phyloP scores from a whole-genome alignment of 2,888 invertebrate species.

The Ornithoptera alexandrae region DNA sequence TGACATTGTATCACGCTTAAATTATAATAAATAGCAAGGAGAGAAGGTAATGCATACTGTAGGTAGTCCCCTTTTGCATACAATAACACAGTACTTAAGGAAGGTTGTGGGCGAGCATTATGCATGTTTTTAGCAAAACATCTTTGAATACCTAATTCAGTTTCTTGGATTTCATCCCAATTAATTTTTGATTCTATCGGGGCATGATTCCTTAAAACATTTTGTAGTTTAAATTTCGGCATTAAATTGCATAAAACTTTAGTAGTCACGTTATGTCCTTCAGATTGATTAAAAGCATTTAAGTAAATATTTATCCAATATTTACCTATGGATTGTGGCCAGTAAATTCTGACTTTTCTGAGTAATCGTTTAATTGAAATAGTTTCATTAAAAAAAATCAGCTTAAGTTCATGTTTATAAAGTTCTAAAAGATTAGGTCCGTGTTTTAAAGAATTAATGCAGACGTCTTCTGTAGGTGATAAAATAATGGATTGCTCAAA shows the following conservation, averaged over 20 bases:
- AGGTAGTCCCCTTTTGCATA: conserved; percentile 64
- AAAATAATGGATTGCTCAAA: conserved; percentile 58
- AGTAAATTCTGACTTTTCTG: conserved; percentile 56
- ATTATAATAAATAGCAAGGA: conserved; percentile 58
- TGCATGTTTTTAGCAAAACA: conserved; percentile 63
- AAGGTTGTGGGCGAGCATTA: conserved; percentile 55
- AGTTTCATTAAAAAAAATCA: conserved; percentile 42
- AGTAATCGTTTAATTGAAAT: conserved; percentile 44
- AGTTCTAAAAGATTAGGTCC: conserved; percentile 48
- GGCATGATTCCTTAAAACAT: conserved; percentile 50
- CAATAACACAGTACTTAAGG: conserved; percentile 48
- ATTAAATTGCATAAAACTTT: conserved; percentile 53
- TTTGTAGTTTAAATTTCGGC: conserved; percentile 40
- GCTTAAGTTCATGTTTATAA: conserved; percentile 42
- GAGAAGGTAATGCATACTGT: conserved; percentile 57
- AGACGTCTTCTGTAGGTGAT: conserved; percentile 47
- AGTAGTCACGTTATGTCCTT: conserved; percentile 47
- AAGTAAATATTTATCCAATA: conserved; percentile 46
- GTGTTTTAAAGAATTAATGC: conserved; percentile 63
- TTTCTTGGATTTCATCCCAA: conserved; percentile 51
- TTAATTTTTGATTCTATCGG: conserved; percentile 54
- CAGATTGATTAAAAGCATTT: conserved; percentile 40
- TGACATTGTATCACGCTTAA: conserved; percentile 42
- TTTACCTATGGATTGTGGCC: conserved; percentile 48
- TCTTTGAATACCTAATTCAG: conserved; percentile 50